A percentile compares a stretch with the other conserved stretches of the same genome.
These are phyloP conservation scores for Cyanoliseus patagonus DNA, from an alignment of 2,113 vertebrate genomes.

Conservation along the genomic window DNA sequence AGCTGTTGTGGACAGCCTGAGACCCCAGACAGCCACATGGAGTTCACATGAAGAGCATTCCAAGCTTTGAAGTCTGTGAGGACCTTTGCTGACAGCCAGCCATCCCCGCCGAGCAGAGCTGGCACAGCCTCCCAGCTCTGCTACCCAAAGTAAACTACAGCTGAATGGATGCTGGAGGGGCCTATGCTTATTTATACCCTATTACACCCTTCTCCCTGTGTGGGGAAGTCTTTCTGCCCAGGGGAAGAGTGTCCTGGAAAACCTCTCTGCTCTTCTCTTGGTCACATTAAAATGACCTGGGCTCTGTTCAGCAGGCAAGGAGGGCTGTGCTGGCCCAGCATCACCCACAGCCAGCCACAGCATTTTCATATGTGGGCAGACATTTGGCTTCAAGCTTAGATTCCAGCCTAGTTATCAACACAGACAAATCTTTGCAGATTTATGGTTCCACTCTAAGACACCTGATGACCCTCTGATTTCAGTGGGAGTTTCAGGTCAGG, in stretches of 20 bases:
- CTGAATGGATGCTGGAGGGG: background rate
- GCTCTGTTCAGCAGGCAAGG: background rate
- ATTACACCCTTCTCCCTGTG: background rate
- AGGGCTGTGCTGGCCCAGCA: rapidly evolving
- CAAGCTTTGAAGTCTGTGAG: background rate
- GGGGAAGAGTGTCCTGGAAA: background rate
- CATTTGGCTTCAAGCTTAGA: background rate
- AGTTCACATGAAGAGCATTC: background rate
- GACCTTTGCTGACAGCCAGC: background rate
- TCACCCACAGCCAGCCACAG: background rate
- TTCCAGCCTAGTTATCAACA: background rate
- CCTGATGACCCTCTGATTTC: background rate
- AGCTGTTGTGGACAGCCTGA: background rate
- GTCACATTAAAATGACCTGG: background rate
- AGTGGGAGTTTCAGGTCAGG: background rate
- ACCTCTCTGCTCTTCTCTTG: background rate
- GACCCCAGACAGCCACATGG: background rate
- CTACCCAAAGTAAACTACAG: background rate
- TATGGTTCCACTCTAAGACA: rapidly evolving
- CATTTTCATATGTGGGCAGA: background rate
- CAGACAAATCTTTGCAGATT: background rate
- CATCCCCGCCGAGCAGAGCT: rapidly evolving
- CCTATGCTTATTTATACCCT: background rate
- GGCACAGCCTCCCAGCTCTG: background rate
- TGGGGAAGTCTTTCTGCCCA: background rate